Evolutionary conservation across 2,113 vertebrate genomes (phyloP), one percentile per base, ranked within the genome.

Genomic region (Vanacampus margaritifer): DNA sequence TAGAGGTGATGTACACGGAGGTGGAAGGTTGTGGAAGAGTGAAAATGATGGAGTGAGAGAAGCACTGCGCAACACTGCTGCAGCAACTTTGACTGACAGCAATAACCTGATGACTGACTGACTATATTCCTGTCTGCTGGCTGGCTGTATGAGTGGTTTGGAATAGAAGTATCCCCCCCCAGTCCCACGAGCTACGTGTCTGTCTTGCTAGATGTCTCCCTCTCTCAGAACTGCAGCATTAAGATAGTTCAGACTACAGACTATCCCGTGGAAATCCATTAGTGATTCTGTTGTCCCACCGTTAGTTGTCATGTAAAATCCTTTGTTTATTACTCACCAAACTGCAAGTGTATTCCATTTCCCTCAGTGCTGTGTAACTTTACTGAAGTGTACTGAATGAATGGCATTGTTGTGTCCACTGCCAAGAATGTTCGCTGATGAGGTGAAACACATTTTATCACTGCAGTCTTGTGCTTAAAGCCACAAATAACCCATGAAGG

Each of bases 1-100:
- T 21, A 24, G 35, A 45, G 51, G 67, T 65, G n/a, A 43, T 61
- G 35, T 5, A 1, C 50, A 0, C n/a, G 45, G 58, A 68, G 39
- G 61, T 72, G 11, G 57, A 69, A 2, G 45, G 63, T 39, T 39
- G 41, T 24, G 0, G 48, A 58, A 58, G 51, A 69, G 50, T 53
- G 46, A 61, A 36, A 63, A 21, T 63, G 64, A 71, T 61, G 61
- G 67, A 72, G 75, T 60, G 77, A 76, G 64, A 37, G 76, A 72
- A 73, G 75, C 82, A 86, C 79, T 89, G 87, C 81, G 11, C 63
- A 82, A 86, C 78, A 86, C 79, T 87, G 85, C 85, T 69, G 80
- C 77, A 79, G 61, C 69, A 68, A 17, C 59, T 54, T 68, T 77
- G 78, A 84, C 66, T 82, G 84, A 80, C 79, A 82, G 79, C 68